Percentiles rank a stretch among this genome's conserved stretches.
Conservation (phyloP, 2,113 vertebrate genomes). For the Microcebus tavaratra region DNA sequence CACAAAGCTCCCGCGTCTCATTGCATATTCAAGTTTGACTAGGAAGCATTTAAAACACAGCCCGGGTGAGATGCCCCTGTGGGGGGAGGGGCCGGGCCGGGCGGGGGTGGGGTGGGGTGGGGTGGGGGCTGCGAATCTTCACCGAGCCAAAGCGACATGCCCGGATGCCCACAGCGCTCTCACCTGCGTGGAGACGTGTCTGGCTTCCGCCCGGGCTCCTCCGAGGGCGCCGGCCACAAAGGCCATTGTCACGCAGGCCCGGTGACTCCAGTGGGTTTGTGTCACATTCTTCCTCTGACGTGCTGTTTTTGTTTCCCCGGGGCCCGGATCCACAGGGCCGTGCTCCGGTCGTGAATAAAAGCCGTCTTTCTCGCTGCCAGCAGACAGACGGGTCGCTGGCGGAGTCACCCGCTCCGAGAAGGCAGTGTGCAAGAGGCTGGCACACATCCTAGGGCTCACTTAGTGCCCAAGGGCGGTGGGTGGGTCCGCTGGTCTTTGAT, state of each 20-base stretch:
- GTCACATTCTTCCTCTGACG: neutral
- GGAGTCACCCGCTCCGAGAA: neutral
- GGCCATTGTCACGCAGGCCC: neutral
- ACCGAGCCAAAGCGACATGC: slow-evolving; percentile 59
- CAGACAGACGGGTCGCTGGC: neutral
- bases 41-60: slow-evolving; percentile 94
- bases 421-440: accelerated
- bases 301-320: neutral
- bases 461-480: too few relatives aligned
- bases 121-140: slow-evolving; percentile 62
- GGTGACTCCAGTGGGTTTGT: neutral
- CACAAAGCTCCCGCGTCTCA: slow-evolving; percentile 91
- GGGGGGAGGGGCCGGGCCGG: slow-evolving; percentile 86
- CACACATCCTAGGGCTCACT: neutral
- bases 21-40: slow-evolving; percentile 97
- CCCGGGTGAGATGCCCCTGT: slow-evolving; percentile 91
- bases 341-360: neutral
- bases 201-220: neutral
- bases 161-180: neutral
- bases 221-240: accelerated
- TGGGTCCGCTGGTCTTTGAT: neutral
- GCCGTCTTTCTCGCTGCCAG: neutral
- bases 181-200: neutral
- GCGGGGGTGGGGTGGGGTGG: too few relatives aligned
- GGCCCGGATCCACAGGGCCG: accelerated